A percentile compares a stretch with the other conserved stretches of the same genome.
Conservation (phyloP, 30 jellyfish, hydroid and myxozoan species). For the Pseudorhiza aurosa region DNA sequence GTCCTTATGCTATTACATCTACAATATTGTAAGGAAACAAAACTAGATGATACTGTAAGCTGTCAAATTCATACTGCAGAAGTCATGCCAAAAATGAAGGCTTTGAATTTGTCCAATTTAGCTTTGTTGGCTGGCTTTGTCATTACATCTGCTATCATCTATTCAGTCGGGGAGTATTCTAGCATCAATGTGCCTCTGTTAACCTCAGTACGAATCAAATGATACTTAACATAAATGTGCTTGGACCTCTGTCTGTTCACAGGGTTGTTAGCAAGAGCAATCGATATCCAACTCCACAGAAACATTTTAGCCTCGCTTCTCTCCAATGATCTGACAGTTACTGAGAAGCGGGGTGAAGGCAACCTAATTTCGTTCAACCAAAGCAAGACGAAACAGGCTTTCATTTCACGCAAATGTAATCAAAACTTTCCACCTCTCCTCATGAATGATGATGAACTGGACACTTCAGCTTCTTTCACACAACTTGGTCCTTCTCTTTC, state of each 20-base stretch:
- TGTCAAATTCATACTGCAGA: not conserved
- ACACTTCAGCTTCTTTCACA: no score
- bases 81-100: conserved; percentile 4
- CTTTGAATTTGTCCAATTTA: not conserved
- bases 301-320: no score
- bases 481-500: no score
- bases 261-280: conserved; percentile 32
- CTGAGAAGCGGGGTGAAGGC: no score
- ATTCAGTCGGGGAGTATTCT: conserved; percentile 40
- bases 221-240: conserved; percentile 30
- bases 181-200: conserved; percentile 32
- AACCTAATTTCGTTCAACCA: no score
- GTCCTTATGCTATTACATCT: not conserved
- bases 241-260: conserved; percentile 16
- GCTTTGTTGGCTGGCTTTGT: conserved; percentile 36
- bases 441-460: no score
- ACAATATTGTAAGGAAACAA: not conserved
- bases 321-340: no score
- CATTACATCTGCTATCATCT: conserved; percentile 59
- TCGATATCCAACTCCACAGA: no score
- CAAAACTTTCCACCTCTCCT: no score
- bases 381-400: no score
- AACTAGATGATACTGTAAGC: not conserved
- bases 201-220: not conserved
- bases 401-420: no score